Evolutionary conservation across 2,797 vertebrate genomes (phyloP).

Genomic region (Lepilemur ruficaudatus): DNA sequence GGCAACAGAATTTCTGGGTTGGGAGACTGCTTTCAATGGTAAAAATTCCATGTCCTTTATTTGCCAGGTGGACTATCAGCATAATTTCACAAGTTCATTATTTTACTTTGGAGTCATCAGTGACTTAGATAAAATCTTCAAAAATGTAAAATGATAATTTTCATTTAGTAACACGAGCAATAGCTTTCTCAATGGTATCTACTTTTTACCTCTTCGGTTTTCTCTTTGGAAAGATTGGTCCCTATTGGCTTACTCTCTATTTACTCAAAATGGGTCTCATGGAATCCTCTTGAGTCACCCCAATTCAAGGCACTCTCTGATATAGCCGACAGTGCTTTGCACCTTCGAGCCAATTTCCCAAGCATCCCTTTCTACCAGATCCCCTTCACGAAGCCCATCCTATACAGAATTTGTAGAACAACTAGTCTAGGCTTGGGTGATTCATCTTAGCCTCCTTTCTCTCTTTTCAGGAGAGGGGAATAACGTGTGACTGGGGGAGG

Average conservation of each 20-base stretch:
- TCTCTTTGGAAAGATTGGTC: neutral
- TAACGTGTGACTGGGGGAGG: neutral
- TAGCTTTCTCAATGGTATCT: neutral
- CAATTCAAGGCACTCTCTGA: neutral
- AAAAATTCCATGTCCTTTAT: neutral
- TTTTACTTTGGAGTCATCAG: neutral
- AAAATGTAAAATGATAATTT: neutral
- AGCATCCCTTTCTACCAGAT: neutral
- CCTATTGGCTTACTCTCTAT: neutral
- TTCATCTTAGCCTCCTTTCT: neutral
- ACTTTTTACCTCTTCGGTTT: neutral
- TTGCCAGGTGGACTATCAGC: neutral
- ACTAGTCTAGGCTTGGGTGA: neutral
- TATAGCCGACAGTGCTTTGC: neutral
- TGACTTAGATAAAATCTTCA: neutral
- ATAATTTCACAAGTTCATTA: neutral
- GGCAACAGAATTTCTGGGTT: neutral
- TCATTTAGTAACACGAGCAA: neutral
- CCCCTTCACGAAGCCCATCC: neutral
- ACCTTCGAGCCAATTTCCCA: neutral
- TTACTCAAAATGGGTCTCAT: neutral
- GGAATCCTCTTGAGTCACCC: neutral
- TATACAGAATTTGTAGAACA: neutral
- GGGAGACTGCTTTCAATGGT: neutral
- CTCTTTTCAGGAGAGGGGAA: neutral